Base-by-base conservation (phyloP, 2,797 vertebrate genomes). In the Alectoris magna region DNA sequence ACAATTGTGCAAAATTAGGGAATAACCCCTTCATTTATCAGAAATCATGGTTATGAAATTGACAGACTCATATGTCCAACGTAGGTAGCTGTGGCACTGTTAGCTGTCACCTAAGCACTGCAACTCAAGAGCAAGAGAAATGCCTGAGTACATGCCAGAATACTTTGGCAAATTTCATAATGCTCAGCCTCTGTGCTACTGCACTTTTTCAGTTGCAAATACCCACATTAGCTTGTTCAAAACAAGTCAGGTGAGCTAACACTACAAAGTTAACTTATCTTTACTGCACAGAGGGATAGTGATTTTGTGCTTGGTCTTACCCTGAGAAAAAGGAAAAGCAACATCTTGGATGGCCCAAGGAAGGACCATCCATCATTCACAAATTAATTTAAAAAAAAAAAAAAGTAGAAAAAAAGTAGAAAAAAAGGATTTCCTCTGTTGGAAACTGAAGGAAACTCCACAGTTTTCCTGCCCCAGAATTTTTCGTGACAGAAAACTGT, bases 21-120 rank as follows among this genome's bases (percentile, higher is more conserved):
- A 72, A 26, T 41, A 88, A 87, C 78, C 29, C 26, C 51, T 84
- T 62, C 1, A 34, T 73, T 90, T 88, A 88, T 53, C 51, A 87
- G 48, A 63, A 93, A 70, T 79, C 14, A 59, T 9, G 13, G 64
- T 14, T 62, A 51, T 26, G 70, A 51, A 56, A 39, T 16, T 53
- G 90, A 46, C 58, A 84, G 63, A 43, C 16, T 34, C 38, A n/a
- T 46, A 69, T 55, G 55, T 94, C 73, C 59, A 90, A 11, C 29
- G 51, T 56, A 71, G 27, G 53, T 12, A 81, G 43, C 23, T 70
- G 68, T 58, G 59, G 38, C 88, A 69, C 13, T 21, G 18, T n/a
- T 19, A 74, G 31, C 16, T 92, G 66, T 39, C 63, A 46, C 39
- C 23, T 46, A 78, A 38, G 46, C 14, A 58, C 2, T 66, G 69